Percentiles rank a stretch among this genome's conserved stretches.
phyloP scores from a whole-genome alignment of 2,797 vertebrate genomes.

The Miichthys miiuy region DNA sequence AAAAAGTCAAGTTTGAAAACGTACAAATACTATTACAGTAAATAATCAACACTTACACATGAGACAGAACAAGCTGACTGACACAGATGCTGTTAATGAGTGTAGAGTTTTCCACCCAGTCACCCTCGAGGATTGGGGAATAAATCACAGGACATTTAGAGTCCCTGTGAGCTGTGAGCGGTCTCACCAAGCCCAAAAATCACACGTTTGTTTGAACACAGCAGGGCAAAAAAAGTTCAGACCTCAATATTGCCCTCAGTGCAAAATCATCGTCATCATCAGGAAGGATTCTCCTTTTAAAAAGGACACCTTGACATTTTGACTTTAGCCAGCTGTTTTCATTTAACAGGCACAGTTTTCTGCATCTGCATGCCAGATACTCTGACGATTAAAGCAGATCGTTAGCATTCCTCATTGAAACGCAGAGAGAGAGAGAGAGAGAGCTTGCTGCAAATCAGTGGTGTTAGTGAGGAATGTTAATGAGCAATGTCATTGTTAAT shows the following conservation, averaged over 20 bases:
- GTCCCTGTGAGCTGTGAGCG: background rate
- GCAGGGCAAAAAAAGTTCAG: slow-evolving; percentile 6
- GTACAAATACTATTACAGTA: slow-evolving; percentile 19
- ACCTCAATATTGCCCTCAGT: background rate
- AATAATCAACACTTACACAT: slow-evolving; percentile 15
- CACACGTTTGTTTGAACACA: background rate
- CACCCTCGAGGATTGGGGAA: background rate
- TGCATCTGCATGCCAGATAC: slow-evolving; percentile 10
- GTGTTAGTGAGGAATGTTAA: slow-evolving; percentile 28
- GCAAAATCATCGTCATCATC: background rate
- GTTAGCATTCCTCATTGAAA: slow-evolving; percentile 34
- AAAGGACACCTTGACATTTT: slow-evolving; percentile 27
- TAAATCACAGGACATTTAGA: background rate
- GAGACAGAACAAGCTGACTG: slow-evolving; percentile 15
- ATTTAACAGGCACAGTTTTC: slow-evolving; percentile 32
- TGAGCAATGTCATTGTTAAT: slow-evolving; percentile 24
- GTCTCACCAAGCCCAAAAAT: slow-evolving; percentile 1
- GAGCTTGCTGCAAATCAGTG: slow-evolving; percentile 16
- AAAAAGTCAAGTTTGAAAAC: slow-evolving; percentile 6
- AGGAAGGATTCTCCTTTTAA: background rate
- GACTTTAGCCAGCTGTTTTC: slow-evolving; percentile 20
- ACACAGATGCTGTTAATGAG: slow-evolving; percentile 23
- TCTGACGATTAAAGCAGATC: slow-evolving; percentile 31
- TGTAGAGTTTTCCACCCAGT: slow-evolving; percentile 35
- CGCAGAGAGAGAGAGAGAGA: background rate